A percentile compares a stretch with the other conserved stretches of the same genome.
Conservation (phyloP, 2,888 invertebrate genomes). For the Cremastobaeus sp. region DNA sequence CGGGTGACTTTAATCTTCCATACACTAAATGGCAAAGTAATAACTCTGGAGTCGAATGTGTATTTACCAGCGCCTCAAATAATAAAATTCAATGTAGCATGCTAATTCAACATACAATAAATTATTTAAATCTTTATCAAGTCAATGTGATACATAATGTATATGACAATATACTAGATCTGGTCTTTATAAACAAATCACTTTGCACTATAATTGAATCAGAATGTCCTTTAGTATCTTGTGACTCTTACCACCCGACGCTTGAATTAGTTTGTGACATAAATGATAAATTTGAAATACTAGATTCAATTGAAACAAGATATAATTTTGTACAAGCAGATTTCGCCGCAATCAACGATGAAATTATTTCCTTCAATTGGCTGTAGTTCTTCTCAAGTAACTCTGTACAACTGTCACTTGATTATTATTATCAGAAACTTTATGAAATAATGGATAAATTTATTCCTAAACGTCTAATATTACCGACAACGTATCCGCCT, state of each 20-base stretch:
- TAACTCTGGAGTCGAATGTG: not conserved
- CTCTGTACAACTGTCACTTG: not conserved
- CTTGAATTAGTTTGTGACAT: not conserved
- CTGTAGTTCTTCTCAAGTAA: not conserved
- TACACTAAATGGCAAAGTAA: not conserved
- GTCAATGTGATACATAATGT: not conserved
- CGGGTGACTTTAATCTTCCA: not conserved
- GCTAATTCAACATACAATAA: not conserved
- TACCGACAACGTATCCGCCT: not conserved
- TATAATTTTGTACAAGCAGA: not conserved
- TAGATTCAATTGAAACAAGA: not conserved
- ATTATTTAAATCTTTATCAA: not conserved
- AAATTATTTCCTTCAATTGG: not conserved
- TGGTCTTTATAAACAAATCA: not conserved
- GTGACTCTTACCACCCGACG: not conserved
- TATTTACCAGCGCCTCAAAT: not conserved
- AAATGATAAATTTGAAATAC: not conserved
- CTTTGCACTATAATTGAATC: not conserved
- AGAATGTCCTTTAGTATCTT: not conserved
- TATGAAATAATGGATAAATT: not conserved
- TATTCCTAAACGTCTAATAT: not conserved
- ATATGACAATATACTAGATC: not conserved
- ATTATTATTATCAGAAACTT: not conserved
- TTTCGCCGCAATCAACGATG: not conserved
- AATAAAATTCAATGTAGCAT: not conserved